Base-by-base conservation (phyloP, 2,113 vertebrate species). In the Prolemur simus region DNA sequence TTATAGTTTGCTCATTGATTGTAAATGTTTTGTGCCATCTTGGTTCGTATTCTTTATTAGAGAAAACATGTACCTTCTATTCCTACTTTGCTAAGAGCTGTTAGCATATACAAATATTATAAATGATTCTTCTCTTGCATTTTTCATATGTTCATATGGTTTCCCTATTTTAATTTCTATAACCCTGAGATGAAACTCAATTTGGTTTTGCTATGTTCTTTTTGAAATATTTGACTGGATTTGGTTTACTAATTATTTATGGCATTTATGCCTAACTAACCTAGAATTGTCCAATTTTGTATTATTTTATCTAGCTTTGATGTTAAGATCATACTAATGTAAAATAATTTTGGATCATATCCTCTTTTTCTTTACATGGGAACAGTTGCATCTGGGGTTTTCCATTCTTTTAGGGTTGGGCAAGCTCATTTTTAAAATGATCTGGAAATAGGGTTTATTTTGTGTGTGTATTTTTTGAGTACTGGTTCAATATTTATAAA, bases 391-490 rank as follows among this genome's bases (percentile, higher is more conserved):
- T 60, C 23, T 64, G 14, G 27, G 6, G 9, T 58, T 78, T 87
- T 85, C 49, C 14, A n/a, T 83, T 74, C 45, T 95, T 80, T 76
- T 17, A 86, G 52, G 5, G 10, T 66, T 78, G 66, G 5, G 1
- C 42, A 91, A 54, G n/a, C 45, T 88, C n/a, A 63, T 5, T 82
- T 96, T 63, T 58, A 66, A 63, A 91, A 52, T 96, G 58, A 37
- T 32, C 4, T 37, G 2, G 3, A 88, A 66, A 80, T 80, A 52
- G 8, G 54, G 3, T 39, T 89, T 87, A 47, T 63, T 78, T 85
- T 60, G 42, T 86, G 49, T 25, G 0, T 42, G 64, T 42, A 82
- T 54, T 60, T 25, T 32, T 83, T 87, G 37, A 80, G 8, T 91
- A 25, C 13, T 45, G 29, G 9, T 37, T 92, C 54, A 63, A 37